phyloP scores from a whole-genome alignment of 2,797 vertebrate species.

The Alectoris magna region DNA sequence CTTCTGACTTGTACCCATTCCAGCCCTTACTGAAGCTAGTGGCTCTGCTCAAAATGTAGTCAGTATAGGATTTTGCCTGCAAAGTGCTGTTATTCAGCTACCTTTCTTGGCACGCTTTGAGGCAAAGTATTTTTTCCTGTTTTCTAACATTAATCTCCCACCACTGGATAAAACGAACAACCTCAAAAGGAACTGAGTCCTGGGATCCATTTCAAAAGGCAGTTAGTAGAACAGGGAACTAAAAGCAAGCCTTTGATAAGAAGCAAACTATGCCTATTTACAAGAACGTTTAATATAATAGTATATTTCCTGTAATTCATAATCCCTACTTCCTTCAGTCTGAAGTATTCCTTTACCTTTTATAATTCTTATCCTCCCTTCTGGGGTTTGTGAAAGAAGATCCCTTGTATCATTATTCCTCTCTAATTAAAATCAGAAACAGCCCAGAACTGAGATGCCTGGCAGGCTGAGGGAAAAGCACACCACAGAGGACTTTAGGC shows the following conservation, averaged over 20 bases:
- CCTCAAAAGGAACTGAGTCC: background rate
- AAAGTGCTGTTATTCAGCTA: background rate
- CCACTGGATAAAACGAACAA: background rate
- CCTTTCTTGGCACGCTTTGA: background rate
- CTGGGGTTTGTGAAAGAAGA: conserved; percentile 31
- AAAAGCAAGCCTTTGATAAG: conserved; percentile 44
- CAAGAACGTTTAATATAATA: conserved; percentile 27
- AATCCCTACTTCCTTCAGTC: background rate
- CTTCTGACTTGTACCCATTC: background rate
- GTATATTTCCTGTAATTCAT: conserved; percentile 19
- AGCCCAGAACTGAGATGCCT: background rate
- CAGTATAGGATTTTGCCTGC: background rate
- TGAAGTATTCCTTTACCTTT: conserved; percentile 26
- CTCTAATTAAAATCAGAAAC: conserved; percentile 51
- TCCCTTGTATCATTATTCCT: background rate
- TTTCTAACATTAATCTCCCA: conserved; percentile 15
- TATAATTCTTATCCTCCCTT: background rate
- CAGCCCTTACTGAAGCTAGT: background rate
- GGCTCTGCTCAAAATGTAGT: background rate
- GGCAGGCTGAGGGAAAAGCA: background rate
- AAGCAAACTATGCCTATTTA: conserved; percentile 14
- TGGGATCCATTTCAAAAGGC: conserved; percentile 17
- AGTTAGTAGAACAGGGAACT: background rate
- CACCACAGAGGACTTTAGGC: background rate
- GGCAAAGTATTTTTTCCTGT: conserved; percentile 1